Base-by-base conservation (phyloP, 1,140 invertebrate genomes). In the Cydia pomonella region DNA sequence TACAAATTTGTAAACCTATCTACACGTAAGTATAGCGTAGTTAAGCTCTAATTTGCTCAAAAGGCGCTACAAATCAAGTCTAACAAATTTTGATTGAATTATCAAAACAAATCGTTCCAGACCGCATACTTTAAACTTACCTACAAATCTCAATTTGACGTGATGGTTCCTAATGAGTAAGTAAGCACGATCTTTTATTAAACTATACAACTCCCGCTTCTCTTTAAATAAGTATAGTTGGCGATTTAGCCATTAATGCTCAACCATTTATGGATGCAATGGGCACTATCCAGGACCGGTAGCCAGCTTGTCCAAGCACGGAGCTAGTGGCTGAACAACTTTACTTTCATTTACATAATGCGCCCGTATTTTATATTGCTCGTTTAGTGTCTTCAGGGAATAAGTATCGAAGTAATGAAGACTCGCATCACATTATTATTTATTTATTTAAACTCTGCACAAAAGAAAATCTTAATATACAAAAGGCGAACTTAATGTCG, bases 321-420 rank as follows among this genome's bases (percentile, higher is more conserved):
- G 73, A 59, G 53, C 53, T 59, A 73, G 77, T 66, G 73, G 76
- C 78, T 82, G 74, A 74, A 81, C 81, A 80, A 83, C 78, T 80
- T 80, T 80, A 82, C 78, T 85, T 82, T 82, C 82, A 82, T 87
- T 87, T 79, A 84, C 81, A 85, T 85, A 87, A 87, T 86, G 77
- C 78, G 53, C 33, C 64, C 64, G 64, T 69, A 69, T 69, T 69
- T 69, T 69, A 69, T 69, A 69, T 18, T 69, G n/a, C 27, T 69
- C 27, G 29, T 38, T 69, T 69, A 38, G 64, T 69, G 64, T 69
- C 53, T 59, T 59, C 21, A 23, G 53, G 53, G 53, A 59, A 23
- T 59, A 53, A 53, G 21, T 23, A n/a, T n/a, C n/a, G n/a, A n/a
- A n/a, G n/a, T n/a, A n/a, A n/a, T n/a, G n/a, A n/a, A 59, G 53